A percentile compares a stretch with the other conserved stretches of the same genome.
Evolutionary conservation across 2,888 invertebrate species (phyloP).

Genomic region (Apocheima hispidaria): DNA sequence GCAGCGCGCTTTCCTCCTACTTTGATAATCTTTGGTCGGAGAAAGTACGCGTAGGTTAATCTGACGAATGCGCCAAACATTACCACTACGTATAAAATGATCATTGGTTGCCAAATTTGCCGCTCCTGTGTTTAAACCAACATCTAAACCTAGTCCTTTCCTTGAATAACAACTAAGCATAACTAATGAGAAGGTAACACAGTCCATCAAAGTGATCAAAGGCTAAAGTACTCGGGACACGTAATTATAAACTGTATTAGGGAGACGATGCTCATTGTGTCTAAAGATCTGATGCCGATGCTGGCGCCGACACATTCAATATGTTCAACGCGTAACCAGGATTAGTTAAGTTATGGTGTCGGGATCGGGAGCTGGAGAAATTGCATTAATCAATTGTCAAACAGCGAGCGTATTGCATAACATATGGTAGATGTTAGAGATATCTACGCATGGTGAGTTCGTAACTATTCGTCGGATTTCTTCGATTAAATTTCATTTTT

Average conservation of each 20-base stretch:
- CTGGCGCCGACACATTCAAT: constrained; percentile 42
- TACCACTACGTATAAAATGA: no score
- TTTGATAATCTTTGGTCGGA: no score
- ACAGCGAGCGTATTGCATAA: constrained; percentile 62
- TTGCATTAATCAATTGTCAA: constrained; percentile 84
- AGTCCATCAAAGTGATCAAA: constrained; percentile 10
- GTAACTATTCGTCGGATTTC: not conserved
- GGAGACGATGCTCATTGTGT: constrained; percentile 22
- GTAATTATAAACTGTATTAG: constrained; percentile 13
- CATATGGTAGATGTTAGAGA: constrained; percentile 1
- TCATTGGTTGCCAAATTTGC: not conserved
- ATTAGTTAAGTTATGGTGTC: constrained; percentile 50
- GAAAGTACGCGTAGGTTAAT: no score
- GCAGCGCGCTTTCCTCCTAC: no score
- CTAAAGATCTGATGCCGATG: constrained; percentile 33
- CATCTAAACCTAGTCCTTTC: not conserved
- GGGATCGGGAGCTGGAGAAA: constrained; percentile 68
- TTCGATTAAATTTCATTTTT: no score
- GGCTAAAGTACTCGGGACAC: not conserved
- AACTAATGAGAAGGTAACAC: not conserved
- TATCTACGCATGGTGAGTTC: not conserved
- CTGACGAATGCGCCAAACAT: no score
- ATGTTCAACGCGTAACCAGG: constrained; percentile 34
- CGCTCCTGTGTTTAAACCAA: not conserved
- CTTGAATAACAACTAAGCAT: not conserved